phyloP scores from a whole-genome alignment of 2,888 invertebrate species.

The Punctoribates punctum region DNA sequence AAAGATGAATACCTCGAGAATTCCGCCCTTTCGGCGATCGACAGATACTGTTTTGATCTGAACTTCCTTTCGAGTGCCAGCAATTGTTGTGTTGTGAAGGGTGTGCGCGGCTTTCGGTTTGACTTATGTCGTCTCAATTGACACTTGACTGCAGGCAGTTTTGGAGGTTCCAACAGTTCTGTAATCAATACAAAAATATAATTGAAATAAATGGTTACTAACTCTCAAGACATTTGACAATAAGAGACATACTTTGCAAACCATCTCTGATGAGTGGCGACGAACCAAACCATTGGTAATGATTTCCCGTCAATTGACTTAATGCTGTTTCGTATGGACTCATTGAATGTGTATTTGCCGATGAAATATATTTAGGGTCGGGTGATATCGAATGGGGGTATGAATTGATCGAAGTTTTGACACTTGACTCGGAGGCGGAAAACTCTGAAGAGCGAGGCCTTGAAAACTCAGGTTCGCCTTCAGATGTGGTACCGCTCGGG shows the following conservation, averaged over 20 bases:
- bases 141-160: constrained; percentile 53
- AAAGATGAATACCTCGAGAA: constrained; percentile 61
- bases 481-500: background rate
- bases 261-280: constrained; percentile 69
- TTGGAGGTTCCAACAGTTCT: constrained; percentile 33
- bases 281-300: constrained; percentile 47
- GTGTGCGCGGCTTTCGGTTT: constrained; percentile 93
- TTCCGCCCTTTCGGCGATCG: constrained; percentile 90
- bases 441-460: constrained; percentile 35
- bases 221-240: background rate
- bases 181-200: background rate
- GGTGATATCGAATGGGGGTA: constrained; percentile 42
- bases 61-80: constrained; percentile 88
- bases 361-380: constrained; percentile 42
- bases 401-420: background rate
- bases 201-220: background rate
- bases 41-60: constrained; percentile 86
- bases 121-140: constrained; percentile 85
- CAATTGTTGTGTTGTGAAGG: constrained; percentile 89
- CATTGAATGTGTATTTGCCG: constrained; percentile 29
- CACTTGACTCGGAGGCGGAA: constrained; percentile 23
- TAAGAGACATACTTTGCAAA: constrained; percentile 65
- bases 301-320: constrained; percentile 44
- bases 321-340: constrained; percentile 40
- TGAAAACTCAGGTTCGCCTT: background rate